A percentile compares a stretch with the other conserved stretches of the same genome.
Conservation (phyloP, 2,888 invertebrate species). For the Noctua fimbriata region DNA sequence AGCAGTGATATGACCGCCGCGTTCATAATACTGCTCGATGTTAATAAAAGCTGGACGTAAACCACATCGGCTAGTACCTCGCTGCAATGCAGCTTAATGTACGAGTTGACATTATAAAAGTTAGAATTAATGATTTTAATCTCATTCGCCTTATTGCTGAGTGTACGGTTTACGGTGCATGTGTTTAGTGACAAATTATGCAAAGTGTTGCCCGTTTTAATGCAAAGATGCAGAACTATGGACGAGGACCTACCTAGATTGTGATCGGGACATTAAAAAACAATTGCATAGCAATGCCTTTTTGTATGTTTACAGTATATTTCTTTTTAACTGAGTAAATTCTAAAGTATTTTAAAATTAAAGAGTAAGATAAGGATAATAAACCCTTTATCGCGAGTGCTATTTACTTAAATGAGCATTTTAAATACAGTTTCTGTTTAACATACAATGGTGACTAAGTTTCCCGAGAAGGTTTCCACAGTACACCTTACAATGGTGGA, state of each 20-base stretch:
- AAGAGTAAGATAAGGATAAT: slow-evolving; percentile 45
- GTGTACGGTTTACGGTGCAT: slow-evolving; percentile 71
- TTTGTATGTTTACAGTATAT: slow-evolving; percentile 49
- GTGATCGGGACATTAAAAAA: slow-evolving; percentile 61
- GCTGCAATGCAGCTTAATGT: slow-evolving; percentile 80
- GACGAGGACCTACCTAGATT: slow-evolving; percentile 62
- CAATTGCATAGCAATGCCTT: slow-evolving; percentile 63
- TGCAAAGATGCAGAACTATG: slow-evolving; percentile 57
- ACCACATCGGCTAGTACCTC: slow-evolving; percentile 72
- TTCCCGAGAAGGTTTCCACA: slow-evolving; percentile 48
- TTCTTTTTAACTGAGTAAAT: slow-evolving; percentile 51
- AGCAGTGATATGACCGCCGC: slow-evolving; percentile 77
- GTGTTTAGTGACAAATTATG: slow-evolving; percentile 79
- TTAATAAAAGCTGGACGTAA: slow-evolving; percentile 76
- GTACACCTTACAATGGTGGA: slow-evolving; percentile 20
- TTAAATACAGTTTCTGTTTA: slow-evolving; percentile 62
- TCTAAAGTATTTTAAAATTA: slow-evolving; percentile 53
- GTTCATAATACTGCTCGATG: slow-evolving; percentile 70
- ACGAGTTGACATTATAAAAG: slow-evolving; percentile 79
- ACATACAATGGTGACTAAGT: slow-evolving; percentile 61
- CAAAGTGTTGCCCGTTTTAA: slow-evolving; percentile 69
- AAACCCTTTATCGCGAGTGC: slow-evolving; percentile 53
- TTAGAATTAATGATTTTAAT: slow-evolving; percentile 78
- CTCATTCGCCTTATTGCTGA: slow-evolving; percentile 73
- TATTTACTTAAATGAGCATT: slow-evolving; percentile 59